Base-by-base conservation (phyloP, 2,113 vertebrate genomes). In the Lamprologus sp. region DNA sequence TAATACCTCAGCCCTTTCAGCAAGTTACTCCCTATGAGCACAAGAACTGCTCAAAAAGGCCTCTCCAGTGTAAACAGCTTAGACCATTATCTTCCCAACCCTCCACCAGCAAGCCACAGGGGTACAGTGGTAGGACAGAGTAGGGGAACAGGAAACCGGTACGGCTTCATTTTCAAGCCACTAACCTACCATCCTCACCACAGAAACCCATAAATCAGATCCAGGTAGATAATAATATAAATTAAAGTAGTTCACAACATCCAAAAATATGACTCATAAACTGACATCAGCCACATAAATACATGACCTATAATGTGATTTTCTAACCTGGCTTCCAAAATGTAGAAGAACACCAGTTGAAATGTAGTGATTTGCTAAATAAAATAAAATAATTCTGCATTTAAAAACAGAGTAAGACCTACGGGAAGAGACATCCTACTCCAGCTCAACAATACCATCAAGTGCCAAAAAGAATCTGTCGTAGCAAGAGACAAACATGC, bases 91-190 rank as follows among this genome's bases (percentile, higher is more conserved):
- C 87, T 79, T 80, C 79, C 65, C 81, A 53, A 49, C 55, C 28
- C 84, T 81, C 35, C 28, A 82, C 53, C 75, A 77, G 79, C 35
- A n/a, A 49, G 45, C 88, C 86, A 23, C 55, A 83, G 58, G 84
- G 87, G 56, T 73, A 81, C 83, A 91, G 86, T 31, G 84, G 63
- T 88, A 85, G 60, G 84, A 14, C 79, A 70, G 49, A 84, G 77
- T 2, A 12, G 79, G 81, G 82, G 87, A 79, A 79, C 92, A 94
- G 93, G 93, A 92, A 93, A 93, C 84, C 87, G 54, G 55, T 9
- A 9, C 7, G 82, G 83, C 87, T 85, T 87, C 23, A 70, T 91
- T 87, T 92, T 85, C 63, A 93, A 86, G 89, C 86, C 90, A 81
- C 85, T 65, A 75, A 56, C 85, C 19, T 68, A 87, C 82, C 80